phyloP scores from a whole-genome alignment of 2,888 invertebrate genomes.

The Micoletzkya japonica region DNA sequence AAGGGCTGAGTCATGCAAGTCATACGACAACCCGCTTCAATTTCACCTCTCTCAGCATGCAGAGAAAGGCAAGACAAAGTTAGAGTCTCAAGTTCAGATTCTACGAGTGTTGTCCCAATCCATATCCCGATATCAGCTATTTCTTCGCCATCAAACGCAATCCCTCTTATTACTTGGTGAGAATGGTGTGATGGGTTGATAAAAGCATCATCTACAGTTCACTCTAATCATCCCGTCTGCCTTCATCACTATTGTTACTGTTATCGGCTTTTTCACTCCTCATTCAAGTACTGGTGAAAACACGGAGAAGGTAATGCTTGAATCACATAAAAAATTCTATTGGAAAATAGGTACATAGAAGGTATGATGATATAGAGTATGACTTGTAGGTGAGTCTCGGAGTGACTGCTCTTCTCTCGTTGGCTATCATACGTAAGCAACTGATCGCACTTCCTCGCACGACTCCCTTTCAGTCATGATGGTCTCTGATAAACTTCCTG shows the following conservation, averaged over 20 bases:
- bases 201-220: slow-evolving; percentile 35
- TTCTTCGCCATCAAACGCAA: slow-evolving; percentile 62
- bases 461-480: slow-evolving; percentile 57
- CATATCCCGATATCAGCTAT: slow-evolving; percentile 61
- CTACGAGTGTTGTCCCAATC: slow-evolving; percentile 63
- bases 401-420: slow-evolving; percentile 56
- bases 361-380: no score
- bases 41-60: no score
- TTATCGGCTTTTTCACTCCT: slow-evolving; percentile 63
- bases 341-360: no score
- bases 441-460: background rate
- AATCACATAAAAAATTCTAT: no score
- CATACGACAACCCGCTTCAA: background rate
- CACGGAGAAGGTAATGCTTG: slow-evolving; percentile 54
- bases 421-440: slow-evolving; percentile 56
- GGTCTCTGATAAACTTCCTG: slow-evolving; percentile 61
- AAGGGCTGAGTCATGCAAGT: no score
- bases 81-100: slow-evolving; percentile 35
- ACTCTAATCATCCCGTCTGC: slow-evolving; percentile 61
- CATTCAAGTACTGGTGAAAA: slow-evolving; percentile 63
- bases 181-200: background rate
- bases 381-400: slow-evolving; percentile 52
- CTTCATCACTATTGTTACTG: slow-evolving; percentile 62
- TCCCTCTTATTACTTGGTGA: slow-evolving; percentile 58
- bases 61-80: background rate